Conservation (phyloP, 2,113 vertebrate species). For the Hepsetus odoe region DNA sequence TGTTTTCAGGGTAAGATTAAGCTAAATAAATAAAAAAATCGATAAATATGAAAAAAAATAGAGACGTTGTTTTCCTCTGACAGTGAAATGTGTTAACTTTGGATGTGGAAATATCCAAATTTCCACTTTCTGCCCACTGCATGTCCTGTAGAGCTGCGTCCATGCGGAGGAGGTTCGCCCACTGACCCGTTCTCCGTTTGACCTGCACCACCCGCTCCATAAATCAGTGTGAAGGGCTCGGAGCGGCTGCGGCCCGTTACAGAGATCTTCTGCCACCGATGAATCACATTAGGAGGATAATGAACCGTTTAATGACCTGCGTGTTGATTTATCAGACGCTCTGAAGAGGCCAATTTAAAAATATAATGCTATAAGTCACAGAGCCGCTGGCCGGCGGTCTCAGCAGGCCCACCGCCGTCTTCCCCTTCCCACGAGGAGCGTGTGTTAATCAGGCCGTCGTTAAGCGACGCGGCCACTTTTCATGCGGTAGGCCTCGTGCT, state of each 20-base stretch:
- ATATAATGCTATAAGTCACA: slow-evolving; percentile 73
- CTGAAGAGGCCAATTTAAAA: slow-evolving; percentile 76
- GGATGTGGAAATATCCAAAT: not conserved
- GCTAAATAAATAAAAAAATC: no score
- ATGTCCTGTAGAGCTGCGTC: slow-evolving; percentile 22
- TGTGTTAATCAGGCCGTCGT: slow-evolving; percentile 59
- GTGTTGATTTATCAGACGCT: slow-evolving; percentile 82
- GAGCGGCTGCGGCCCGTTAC: slow-evolving; percentile 49
- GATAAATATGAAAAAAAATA: no score
- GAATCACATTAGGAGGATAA: slow-evolving; percentile 82
- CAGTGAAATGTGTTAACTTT: no score
- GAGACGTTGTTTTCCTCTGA: no score
- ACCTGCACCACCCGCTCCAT: slow-evolving; percentile 67
- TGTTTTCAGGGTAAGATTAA: no score
- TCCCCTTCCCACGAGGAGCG: not conserved
- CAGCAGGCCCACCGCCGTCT: slow-evolving; percentile 41
- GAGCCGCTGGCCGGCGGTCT: slow-evolving; percentile 30
- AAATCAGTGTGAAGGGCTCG: slow-evolving; percentile 63
- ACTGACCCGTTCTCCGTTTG: slow-evolving; percentile 49
- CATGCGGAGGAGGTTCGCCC: slow-evolving; percentile 50
- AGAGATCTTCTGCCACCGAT: slow-evolving; percentile 68
- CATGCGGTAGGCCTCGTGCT: slow-evolving; percentile 8
- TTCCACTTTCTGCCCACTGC: slow-evolving; percentile 8
- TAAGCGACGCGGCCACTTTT: slow-evolving; percentile 36
- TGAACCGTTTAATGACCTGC: slow-evolving; percentile 81